Base-by-base conservation (phyloP, 2,797 vertebrate genomes). In the Emys orbicularis region DNA sequence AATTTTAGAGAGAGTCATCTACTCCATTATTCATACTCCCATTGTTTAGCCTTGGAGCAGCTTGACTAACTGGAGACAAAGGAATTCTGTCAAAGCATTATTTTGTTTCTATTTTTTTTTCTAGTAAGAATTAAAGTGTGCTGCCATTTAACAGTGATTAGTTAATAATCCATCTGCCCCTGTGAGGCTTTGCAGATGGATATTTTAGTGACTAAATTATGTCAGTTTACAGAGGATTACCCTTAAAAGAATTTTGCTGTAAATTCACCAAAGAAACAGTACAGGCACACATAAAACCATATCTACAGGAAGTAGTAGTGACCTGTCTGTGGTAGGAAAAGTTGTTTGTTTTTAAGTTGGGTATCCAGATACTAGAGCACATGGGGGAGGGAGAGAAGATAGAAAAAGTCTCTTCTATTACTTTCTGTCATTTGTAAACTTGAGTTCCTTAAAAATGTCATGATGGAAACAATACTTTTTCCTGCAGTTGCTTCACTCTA, bases 161-260 rank as follows among this genome's bases (percentile, higher is more conserved):
- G 31, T 65, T 72, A 16, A 27, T 13, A 52, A 50, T 76, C n/a
- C 68, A 1, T 53, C 57, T 3, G 79, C 18, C 83, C 0, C 79
- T 49, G 49, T 3, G n/a, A 0, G 0, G 56, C n/a, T 44, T 12
- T 2, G 68, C 59, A 6, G 21, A 16, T 41, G 1, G 13, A 16
- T 57, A 3, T 49, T 11, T 10, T 4, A 4, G 0, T 21, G 68
- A 37, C 16, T 59, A 76, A 5, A 84, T 41, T 1, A 8, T 4
- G 57, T 15, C 4, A 23, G 31, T 12, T 34, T 65, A 56, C 76
- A 37, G 44, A 50, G 68, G 5, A 1, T 5, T 34, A 84, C 52
- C 44, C 37, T 16, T 0, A 1, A 1, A 44, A 44, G 16, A 44
- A 1, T 37, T 61, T 12, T 5, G 65, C 68, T 47, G 2, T 1